Conservation (phyloP, 2,888 invertebrate genomes). For the Troilus luridus region DNA sequence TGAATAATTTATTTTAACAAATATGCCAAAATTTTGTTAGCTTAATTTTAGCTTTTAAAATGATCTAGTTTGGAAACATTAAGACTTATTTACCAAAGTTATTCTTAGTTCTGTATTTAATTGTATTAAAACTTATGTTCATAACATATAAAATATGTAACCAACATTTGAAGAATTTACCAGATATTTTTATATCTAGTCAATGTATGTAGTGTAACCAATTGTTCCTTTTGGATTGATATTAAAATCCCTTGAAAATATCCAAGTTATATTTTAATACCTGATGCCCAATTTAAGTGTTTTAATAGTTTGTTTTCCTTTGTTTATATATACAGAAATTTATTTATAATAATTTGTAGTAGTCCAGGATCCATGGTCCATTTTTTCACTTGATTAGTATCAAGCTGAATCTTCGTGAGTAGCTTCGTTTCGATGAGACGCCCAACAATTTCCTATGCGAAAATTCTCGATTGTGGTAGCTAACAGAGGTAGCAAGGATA, state of each 20-base stretch:
- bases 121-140: not conserved
- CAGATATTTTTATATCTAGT: slow-evolving; percentile 9
- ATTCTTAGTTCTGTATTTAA: not conserved
- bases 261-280: not conserved
- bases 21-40: not conserved
- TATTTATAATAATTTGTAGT: too few relatives aligned
- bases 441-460: too few relatives aligned
- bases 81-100: not conserved
- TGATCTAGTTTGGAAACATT: not conserved
- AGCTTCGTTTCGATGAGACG: too few relatives aligned
- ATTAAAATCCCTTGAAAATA: not conserved
- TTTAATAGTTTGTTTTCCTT: not conserved
- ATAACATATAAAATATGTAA: not conserved
- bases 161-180: not conserved
- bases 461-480: too few relatives aligned
- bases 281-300: not conserved
- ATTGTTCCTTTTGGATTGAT: not conserved
- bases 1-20: not conserved
- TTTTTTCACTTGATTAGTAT: too few relatives aligned
- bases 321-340: too few relatives aligned
- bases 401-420: too few relatives aligned
- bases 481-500: too few relatives aligned
- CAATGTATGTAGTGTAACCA: not conserved
- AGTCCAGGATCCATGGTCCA: too few relatives aligned
- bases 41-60: not conserved